phyloP scores from a whole-genome alignment of 2,113 vertebrate genomes.

The Solenodon paradoxus region DNA sequence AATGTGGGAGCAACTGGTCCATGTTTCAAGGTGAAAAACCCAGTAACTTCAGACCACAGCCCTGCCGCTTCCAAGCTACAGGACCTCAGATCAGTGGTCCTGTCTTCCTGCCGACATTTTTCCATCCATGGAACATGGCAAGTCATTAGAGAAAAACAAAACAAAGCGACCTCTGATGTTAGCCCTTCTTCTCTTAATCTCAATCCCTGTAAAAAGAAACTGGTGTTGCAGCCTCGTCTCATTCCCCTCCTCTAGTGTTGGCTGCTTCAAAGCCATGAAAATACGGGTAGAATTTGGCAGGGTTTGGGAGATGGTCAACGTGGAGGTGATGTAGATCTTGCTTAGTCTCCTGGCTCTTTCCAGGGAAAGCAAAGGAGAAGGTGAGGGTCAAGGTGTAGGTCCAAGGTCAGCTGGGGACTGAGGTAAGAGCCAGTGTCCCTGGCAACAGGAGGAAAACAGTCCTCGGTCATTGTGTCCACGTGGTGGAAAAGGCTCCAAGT shows the following conservation, averaged over 20 bases:
- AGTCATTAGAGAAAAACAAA: slow-evolving; percentile 22
- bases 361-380: neutral
- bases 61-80: neutral
- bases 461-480: neutral
- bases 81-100: neutral
- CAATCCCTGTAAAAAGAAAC: neutral
- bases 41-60: neutral
- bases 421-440: neutral
- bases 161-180: neutral
- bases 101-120: neutral
- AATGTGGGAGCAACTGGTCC: neutral
- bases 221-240: neutral
- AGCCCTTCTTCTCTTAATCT: neutral
- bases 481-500: neutral
- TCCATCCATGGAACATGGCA: neutral
- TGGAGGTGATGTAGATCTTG: neutral
- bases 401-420: neutral
- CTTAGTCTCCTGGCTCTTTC: neutral
- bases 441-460: neutral
- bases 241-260: neutral
- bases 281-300: neutral
- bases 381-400: neutral
- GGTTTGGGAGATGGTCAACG: neutral
- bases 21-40: neutral
- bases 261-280: neutral